Evolutionary conservation across 2,113 vertebrate genomes (phyloP), one percentile per base, ranked within the genome.

Genomic region (Chionodraco myersi): DNA sequence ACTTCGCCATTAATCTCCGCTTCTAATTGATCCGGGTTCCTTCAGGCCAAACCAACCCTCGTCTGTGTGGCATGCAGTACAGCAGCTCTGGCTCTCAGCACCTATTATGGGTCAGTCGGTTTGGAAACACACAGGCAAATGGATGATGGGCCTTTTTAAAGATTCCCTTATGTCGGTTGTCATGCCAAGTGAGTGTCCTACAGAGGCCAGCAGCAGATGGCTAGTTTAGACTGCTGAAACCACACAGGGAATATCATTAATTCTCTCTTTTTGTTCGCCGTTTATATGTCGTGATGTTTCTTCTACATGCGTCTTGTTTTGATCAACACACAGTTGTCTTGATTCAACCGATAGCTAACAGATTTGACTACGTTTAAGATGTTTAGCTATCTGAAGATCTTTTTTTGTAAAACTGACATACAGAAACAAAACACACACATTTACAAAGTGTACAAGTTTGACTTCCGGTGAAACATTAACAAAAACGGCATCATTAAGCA

Each of bases 161-260:
- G 44, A 72, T 57, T 82, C 84, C 84, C 77, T 67, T 62, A 83
- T 77, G 80, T 85, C 61, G 69, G 53, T 30, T 83, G 69, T 63
- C 64, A 59, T 53, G 75, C 12, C 57, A 34, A 14, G 41, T 0
- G 2, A 82, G 57, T 36, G 59, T 66, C 51, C 62, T 26, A 23
- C 59, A 61, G 74, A 60, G 77, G 63, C 26, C 54, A 18, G 54
- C 53, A 67, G 76, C 87, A 89, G 89, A 89, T 88, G 80, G 81
- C 60, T 60, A 10, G 59, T 65, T 82, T 36, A 52, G 47, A 60
- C 45, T 44, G 59, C 67, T 67, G 75, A 49, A 82, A 30, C 54
- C 16, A 53, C 58, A 56, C 21, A 18, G 23, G 18, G 69, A 15
- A 0, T 69, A 13, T 11, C 56, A 69, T 59, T 77, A 10, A 21